Evolutionary conservation across 2,797 vertebrate genomes (phyloP).

Genomic region (Staurois parvus): DNA sequence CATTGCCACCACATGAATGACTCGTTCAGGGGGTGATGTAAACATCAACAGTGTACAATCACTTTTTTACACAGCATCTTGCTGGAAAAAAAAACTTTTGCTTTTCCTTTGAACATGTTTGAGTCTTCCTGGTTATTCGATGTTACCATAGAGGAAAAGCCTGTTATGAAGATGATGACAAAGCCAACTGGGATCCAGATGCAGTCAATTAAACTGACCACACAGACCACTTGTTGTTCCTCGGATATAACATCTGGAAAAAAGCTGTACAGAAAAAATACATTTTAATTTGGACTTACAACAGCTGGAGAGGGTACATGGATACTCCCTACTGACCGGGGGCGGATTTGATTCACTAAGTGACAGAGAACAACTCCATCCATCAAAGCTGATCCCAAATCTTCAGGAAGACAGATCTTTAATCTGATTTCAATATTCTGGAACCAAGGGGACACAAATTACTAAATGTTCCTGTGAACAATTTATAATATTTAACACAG

Average conservation of each 20-base stretch:
- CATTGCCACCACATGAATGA: too few relatives aligned
- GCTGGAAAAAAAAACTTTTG: too few relatives aligned
- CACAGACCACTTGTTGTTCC: neutral
- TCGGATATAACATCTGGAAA: neutral
- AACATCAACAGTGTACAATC: too few relatives aligned
- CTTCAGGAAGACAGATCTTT: conserved; percentile 89
- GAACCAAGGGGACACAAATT: conserved; percentile 39
- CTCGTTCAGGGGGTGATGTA: too few relatives aligned
- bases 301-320: conserved; percentile 95
- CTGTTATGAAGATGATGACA: neutral
- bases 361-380: conserved; percentile 95
- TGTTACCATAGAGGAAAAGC: neutral
- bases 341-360: conserved; percentile 91
- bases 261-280: neutral
- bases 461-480: neutral
- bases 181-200: neutral
- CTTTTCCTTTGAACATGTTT: neutral
- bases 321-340: conserved; percentile 90
- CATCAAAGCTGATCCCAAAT: conserved; percentile 91
- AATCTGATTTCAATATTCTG: conserved; percentile 88
- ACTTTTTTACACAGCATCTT: too few relatives aligned
- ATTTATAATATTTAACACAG: too few relatives aligned
- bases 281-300: conserved; percentile 74
- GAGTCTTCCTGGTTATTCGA: too few relatives aligned
- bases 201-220: neutral